Percentiles rank a stretch among this genome's conserved stretches.
These are phyloP conservation scores for Nibea albiflora DNA, from an alignment of 2,113 vertebrate species.

Conservation along the genomic window DNA sequence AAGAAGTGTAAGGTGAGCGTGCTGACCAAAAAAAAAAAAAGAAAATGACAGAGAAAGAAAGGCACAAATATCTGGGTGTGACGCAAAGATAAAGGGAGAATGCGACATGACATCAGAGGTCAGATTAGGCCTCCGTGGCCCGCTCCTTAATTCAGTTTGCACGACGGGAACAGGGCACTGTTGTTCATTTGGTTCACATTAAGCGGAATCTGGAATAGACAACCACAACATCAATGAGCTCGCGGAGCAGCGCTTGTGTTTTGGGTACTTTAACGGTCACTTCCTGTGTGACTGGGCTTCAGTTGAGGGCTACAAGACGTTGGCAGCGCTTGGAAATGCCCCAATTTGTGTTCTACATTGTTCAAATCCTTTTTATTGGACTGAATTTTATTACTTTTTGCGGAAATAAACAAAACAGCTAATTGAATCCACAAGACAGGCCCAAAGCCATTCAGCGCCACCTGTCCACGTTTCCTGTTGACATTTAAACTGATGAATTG, in stretches of 20 bases:
- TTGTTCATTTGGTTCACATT: slow-evolving; percentile 39
- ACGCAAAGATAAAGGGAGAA: neutral
- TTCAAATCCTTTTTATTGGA: neutral
- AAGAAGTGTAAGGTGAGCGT: neutral
- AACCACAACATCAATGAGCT: neutral
- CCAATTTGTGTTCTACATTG: neutral
- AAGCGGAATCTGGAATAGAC: neutral
- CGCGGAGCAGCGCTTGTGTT: neutral
- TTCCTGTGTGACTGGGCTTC: neutral
- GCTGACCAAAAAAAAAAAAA: neutral
- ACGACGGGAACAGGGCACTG: slow-evolving; percentile 13
- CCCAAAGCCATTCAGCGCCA: neutral
- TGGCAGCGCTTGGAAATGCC: neutral
- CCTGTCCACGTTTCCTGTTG: slow-evolving; percentile 15
- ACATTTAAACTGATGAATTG: slow-evolving; percentile 24
- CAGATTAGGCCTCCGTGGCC: slow-evolving; percentile 20
- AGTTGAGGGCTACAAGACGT: neutral
- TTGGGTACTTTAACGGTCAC: neutral
- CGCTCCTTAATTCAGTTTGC: slow-evolving; percentile 41
- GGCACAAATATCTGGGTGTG: slow-evolving; percentile 15
- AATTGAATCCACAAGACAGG: neutral
- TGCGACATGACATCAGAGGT: slow-evolving; percentile 46
- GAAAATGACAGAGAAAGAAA: neutral
- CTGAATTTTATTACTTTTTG: neutral
- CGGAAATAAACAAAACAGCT: neutral